Evolutionary conservation across 2,113 vertebrate genomes (phyloP).

Genomic region (Platysteira castanea): DNA sequence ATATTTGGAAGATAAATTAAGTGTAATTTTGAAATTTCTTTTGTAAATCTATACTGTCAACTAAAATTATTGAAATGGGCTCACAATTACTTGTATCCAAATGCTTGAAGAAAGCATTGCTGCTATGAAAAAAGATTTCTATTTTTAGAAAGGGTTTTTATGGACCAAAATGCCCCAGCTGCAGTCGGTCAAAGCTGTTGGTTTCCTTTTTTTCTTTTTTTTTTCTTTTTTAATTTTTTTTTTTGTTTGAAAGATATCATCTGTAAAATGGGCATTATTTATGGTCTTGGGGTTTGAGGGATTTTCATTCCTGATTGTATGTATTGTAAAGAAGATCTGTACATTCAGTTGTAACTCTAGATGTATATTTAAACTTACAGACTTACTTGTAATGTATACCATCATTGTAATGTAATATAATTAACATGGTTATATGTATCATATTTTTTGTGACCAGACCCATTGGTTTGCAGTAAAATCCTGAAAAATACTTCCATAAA

Average conservation of each 20-base stretch:
- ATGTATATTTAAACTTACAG: conserved; percentile 95
- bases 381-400: conserved; percentile 82
- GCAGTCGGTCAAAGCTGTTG: conserved; percentile 74
- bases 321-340: conserved; percentile 94
- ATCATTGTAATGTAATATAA: conserved; percentile 95
- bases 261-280: conserved; percentile 81
- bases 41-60: conserved; percentile 75
- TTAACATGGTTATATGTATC: conserved; percentile 89
- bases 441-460: conserved; percentile 85
- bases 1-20: conserved; percentile 85
- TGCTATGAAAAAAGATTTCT: conserved; percentile 82
- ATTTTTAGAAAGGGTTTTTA: conserved; percentile 86
- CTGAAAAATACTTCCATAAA: conserved; percentile 68
- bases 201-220: conserved; percentile 56
- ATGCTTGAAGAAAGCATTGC: conserved; percentile 85
- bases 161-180: conserved; percentile 83
- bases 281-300: conserved; percentile 69
- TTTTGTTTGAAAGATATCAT: conserved; percentile 61
- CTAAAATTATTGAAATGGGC: conserved; percentile 75
- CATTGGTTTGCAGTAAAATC: conserved; percentile 95
- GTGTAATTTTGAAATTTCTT: conserved; percentile 74
- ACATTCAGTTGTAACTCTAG: conserved; percentile 91
- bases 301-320: conserved; percentile 89
- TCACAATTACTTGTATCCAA: conserved; percentile 76
- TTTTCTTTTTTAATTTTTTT: not conserved